Evolutionary conservation across 2,113 vertebrate species (phyloP).

Genomic region (Ovis canadensis): DNA sequence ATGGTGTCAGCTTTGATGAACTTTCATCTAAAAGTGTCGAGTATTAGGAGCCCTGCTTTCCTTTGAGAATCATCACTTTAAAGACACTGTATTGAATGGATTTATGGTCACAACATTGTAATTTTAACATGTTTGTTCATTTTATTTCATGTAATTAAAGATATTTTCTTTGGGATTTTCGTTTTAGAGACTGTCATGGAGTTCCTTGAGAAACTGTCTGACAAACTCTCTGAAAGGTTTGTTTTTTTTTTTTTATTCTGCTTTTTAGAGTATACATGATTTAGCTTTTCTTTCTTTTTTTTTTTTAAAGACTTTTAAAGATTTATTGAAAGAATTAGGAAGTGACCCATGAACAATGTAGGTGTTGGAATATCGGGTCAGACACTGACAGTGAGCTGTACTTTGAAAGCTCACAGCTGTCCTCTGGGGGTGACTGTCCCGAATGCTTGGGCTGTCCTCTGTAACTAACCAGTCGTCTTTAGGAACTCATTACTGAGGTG

Average conservation of each 20-base stretch:
- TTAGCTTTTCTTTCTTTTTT: background rate
- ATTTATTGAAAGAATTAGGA: background rate
- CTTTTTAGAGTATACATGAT: background rate
- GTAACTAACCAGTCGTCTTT: background rate
- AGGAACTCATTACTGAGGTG: background rate
- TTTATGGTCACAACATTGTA: background rate
- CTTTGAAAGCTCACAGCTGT: background rate
- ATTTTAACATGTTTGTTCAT: background rate
- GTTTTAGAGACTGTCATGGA: conserved; percentile 90
- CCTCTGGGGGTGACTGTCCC: background rate
- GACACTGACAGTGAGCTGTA: background rate
- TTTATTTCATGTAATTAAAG: background rate
- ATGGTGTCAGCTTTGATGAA: background rate
- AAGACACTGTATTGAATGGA: background rate
- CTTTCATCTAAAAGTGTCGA: background rate
- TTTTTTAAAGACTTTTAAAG: background rate
- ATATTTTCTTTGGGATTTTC: background rate
- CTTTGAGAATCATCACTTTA: background rate
- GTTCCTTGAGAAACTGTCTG: conserved; percentile 93
- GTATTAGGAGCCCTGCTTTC: background rate
- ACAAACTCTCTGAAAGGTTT: conserved; percentile 91
- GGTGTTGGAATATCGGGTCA: background rate
- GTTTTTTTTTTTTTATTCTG: conserved; percentile 37
- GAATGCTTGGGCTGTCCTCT: background rate
- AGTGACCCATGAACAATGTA: background rate